Percentiles rank a stretch among this genome's conserved stretches.
phyloP scores from a whole-genome alignment of 2,113 vertebrate genomes.

The Himantopus leucocephalus region DNA sequence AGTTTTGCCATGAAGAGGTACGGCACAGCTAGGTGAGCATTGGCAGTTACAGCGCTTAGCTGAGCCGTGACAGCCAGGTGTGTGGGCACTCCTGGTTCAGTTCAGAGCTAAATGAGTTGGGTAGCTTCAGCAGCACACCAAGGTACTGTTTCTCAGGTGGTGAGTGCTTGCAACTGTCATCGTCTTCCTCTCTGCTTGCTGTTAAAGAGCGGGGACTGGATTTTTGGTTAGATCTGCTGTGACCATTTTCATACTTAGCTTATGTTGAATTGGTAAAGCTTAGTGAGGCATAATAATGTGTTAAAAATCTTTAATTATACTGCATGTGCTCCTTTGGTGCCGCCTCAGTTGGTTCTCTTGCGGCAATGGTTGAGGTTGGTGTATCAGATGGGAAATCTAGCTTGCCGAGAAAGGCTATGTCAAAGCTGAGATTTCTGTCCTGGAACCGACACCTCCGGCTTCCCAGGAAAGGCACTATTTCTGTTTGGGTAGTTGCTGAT shows the following conservation, averaged over 20 bases:
- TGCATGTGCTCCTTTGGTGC: neutral
- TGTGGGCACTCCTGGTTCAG: neutral
- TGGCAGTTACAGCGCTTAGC: neutral
- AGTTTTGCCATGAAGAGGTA: neutral
- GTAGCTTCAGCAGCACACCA: too few relatives aligned
- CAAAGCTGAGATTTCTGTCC: neutral
- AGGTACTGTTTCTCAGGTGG: too few relatives aligned
- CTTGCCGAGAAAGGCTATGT: neutral
- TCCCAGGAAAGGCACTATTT: neutral
- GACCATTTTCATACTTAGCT: too few relatives aligned
- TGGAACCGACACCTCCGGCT: neutral
- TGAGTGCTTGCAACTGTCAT: too few relatives aligned
- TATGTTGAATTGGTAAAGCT: neutral
- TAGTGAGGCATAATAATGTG: neutral
- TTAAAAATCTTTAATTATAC: neutral
- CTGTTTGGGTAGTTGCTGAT: neutral
- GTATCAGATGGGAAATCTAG: neutral
- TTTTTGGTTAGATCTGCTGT: too few relatives aligned
- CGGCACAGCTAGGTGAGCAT: neutral
- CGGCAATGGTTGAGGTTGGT: fast-evolving
- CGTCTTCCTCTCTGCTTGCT: too few relatives aligned
- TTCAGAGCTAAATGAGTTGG: neutral
- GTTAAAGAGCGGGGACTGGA: too few relatives aligned
- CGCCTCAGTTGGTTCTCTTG: neutral
- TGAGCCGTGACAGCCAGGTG: fast-evolving